Conservation (phyloP, 2,888 invertebrate species). For the Sisyra terminalis region DNA sequence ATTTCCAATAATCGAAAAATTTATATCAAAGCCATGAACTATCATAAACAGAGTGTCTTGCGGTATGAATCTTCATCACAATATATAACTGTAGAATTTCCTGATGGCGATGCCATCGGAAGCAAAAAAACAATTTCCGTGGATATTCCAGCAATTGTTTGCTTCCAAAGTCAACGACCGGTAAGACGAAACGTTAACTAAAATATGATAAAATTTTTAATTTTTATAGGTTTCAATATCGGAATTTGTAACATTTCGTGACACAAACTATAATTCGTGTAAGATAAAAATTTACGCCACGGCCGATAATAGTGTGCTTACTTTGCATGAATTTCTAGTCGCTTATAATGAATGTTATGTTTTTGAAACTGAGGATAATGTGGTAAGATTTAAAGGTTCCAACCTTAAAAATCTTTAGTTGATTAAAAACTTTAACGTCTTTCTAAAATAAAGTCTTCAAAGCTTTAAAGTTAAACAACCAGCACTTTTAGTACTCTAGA, state of each 20-base stretch:
- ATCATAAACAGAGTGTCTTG: slow-evolving; percentile 11
- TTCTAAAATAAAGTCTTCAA: too few species aligned
- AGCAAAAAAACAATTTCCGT: slow-evolving; percentile 7
- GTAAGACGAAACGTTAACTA: too few species aligned
- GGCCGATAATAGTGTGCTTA: slow-evolving; percentile 22
- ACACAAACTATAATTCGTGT: slow-evolving; percentile 10
- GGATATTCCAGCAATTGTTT: not conserved
- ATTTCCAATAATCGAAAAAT: slow-evolving; percentile 15
- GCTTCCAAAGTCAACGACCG: not conserved
- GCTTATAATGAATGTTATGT: slow-evolving; percentile 3
- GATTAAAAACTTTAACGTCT: too few species aligned
- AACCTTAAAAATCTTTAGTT: too few species aligned
- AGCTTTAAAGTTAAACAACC: too few species aligned
- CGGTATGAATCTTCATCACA: not conserved
- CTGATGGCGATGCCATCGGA: not conserved
- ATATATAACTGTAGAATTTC: not conserved
- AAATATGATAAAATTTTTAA: too few species aligned
- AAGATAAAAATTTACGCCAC: slow-evolving; percentile 15
- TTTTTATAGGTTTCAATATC: not conserved
- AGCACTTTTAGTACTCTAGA: too few species aligned
- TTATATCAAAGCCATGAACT: slow-evolving; percentile 11
- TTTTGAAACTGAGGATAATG: not conserved
- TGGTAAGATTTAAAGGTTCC: too few species aligned
- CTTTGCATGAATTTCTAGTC: slow-evolving; percentile 18
- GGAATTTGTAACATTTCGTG: slow-evolving; percentile 13